Conservation (phyloP, 2,888 invertebrate species). For the Capitulum mitella region DNA sequence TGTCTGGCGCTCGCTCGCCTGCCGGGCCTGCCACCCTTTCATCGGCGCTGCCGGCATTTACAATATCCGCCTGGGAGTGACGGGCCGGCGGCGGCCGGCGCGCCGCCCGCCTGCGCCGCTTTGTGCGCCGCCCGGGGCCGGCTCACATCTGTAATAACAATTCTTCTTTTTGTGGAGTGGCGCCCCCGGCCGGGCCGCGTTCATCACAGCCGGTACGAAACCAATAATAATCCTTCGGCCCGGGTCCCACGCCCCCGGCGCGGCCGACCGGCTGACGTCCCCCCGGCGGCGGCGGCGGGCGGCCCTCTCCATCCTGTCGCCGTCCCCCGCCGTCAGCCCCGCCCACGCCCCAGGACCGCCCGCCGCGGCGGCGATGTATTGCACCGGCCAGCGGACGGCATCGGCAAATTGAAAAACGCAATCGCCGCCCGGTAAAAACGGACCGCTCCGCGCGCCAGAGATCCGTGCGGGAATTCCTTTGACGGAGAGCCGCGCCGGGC, state of each 20-base stretch:
- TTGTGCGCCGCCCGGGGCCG: background rate
- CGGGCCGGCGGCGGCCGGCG: background rate
- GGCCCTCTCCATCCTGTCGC: background rate
- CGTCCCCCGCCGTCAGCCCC: background rate
- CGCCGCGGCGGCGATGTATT: background rate
- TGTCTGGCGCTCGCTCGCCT: too few species aligned
- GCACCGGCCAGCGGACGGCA: background rate
- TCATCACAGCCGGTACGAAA: background rate
- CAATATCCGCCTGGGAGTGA: background rate
- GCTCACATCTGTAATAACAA: slow-evolving; percentile 6
- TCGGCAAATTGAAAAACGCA: slow-evolving; percentile 1
- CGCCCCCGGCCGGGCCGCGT: background rate
- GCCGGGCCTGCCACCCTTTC: background rate
- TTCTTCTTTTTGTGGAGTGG: background rate
- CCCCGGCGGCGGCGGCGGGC: too few species aligned
- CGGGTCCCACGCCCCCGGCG: background rate
- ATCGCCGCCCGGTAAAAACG: background rate
- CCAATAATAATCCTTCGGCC: background rate
- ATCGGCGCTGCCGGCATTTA: background rate
- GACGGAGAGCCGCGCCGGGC: too few species aligned
- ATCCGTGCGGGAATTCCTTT: background rate
- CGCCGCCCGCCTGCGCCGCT: background rate
- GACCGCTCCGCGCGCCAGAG: background rate
- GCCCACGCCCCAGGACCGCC: background rate
- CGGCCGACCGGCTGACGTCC: too few species aligned